Evolutionary conservation across 2,113 vertebrate species (phyloP).

Genomic region (Chionis minor): DNA sequence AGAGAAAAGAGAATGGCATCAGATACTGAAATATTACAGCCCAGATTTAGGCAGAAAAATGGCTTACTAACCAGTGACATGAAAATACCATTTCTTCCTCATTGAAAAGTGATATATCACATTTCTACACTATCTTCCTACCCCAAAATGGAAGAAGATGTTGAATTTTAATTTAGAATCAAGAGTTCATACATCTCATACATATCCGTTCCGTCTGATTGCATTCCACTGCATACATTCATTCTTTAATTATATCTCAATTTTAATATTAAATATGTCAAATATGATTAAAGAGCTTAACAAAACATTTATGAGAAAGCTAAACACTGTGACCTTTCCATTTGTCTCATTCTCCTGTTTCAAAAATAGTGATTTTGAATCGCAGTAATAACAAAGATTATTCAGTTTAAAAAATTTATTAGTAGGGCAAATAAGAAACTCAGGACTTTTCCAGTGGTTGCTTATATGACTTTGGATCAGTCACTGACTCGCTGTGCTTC

Average conservation of each 20-base stretch:
- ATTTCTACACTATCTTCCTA: neutral
- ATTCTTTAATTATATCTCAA: neutral
- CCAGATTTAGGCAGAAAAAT: neutral
- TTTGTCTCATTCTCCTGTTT: neutral
- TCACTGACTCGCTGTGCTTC: neutral
- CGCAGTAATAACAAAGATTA: neutral
- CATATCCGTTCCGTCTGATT: fast-evolving
- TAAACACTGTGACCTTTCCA: neutral
- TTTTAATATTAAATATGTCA: neutral
- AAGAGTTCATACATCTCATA: neutral
- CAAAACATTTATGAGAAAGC: neutral
- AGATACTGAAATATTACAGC: neutral
- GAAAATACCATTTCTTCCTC: neutral
- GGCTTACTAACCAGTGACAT: neutral
- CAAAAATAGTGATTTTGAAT: neutral
- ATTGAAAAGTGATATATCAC: neutral
- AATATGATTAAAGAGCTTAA: neutral
- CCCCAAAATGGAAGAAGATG: neutral
- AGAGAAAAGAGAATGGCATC: neutral
- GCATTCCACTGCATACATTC: neutral
- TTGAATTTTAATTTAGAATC: neutral
- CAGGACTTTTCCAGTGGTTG: neutral
- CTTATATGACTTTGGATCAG: neutral
- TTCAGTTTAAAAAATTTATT: neutral
- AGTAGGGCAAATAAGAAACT: neutral